A percentile compares a stretch with the other conserved stretches of the same genome.
Evolutionary conservation across 2,888 invertebrate species (phyloP).

Genomic region (Nycteola revayana): DNA sequence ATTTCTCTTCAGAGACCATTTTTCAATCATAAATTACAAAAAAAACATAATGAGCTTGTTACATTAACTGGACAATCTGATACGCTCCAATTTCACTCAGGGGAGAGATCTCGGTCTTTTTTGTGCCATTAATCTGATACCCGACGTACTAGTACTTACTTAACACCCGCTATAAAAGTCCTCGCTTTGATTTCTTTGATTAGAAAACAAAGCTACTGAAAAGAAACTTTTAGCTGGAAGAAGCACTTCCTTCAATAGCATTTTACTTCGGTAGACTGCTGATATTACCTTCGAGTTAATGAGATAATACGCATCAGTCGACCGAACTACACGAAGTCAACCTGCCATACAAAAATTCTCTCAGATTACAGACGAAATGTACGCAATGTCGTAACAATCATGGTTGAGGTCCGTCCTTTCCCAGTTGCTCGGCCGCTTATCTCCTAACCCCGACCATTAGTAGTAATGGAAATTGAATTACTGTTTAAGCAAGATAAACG

Average conservation of each 20-base stretch:
- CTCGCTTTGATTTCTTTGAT: too few species aligned
- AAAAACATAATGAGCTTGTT: too few species aligned
- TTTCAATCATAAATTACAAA: too few species aligned
- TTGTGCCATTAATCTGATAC: too few species aligned
- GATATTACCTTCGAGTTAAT: slow-evolving; percentile 39
- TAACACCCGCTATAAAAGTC: too few species aligned
- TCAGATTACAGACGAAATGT: slow-evolving; percentile 53
- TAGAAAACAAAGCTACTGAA: too few species aligned
- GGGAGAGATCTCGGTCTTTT: too few species aligned
- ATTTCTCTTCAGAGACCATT: too few species aligned
- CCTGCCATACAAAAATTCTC: slow-evolving; percentile 47
- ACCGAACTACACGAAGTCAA: slow-evolving; percentile 30
- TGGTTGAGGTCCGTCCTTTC: slow-evolving; percentile 41
- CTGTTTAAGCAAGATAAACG: slow-evolving; percentile 65
- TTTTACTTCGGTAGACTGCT: slow-evolving; percentile 36
- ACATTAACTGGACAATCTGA: too few species aligned
- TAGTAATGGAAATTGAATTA: slow-evolving; percentile 71
- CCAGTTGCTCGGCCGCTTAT: slow-evolving; percentile 54
- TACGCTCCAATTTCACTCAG: too few species aligned
- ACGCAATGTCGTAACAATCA: slow-evolving; percentile 60
- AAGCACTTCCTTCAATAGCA: slow-evolving; percentile 27
- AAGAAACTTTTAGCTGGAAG: slow-evolving; percentile 6
- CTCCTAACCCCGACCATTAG: slow-evolving; percentile 58
- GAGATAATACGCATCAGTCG: slow-evolving; percentile 51
- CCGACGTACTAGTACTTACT: too few species aligned